Percentiles rank a stretch among this genome's conserved stretches.
These are phyloP conservation scores for Aphelinus certus DNA, from an alignment of 1,140 invertebrate genomes.

Conservation along the genomic window DNA sequence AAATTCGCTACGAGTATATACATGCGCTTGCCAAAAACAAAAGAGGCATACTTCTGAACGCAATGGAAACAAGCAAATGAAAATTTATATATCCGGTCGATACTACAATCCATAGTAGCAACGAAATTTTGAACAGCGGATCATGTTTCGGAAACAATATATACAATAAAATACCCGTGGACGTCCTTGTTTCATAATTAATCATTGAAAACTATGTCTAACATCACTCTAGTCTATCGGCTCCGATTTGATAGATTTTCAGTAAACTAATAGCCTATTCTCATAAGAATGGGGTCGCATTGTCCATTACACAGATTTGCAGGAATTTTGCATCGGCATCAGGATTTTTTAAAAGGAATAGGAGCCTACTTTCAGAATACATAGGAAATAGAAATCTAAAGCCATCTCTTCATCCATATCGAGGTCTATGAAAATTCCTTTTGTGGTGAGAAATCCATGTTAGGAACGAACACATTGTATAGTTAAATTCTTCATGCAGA, in stretches of 20 bases:
- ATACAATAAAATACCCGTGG: no score
- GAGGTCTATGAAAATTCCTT: constrained; percentile 1
- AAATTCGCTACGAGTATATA: constrained; percentile 44
- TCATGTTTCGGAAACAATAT: no score
- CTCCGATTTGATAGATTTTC: no score
- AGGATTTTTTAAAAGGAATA: background rate
- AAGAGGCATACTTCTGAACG: constrained; percentile 47
- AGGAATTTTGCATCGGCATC: background rate
- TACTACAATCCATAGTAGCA: constrained; percentile 8
- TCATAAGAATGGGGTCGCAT: no score
- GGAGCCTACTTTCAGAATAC: background rate
- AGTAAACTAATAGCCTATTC: no score
- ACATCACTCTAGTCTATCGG: no score
- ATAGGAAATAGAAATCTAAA: background rate
- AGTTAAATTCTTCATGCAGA: constrained; percentile 10
- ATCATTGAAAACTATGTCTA: no score
- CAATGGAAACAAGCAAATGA: constrained; percentile 39
- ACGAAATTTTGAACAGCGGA: background rate
- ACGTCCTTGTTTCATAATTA: no score
- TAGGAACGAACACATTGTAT: constrained; percentile 3
- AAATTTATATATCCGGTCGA: constrained; percentile 13
- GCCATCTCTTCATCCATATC: background rate
- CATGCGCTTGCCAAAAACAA: constrained; percentile 54
- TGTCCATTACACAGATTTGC: no score
- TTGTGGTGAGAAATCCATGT: background rate